Base-by-base conservation (phyloP, 2,113 vertebrate genomes). In the Lasiurus borealis region DNA sequence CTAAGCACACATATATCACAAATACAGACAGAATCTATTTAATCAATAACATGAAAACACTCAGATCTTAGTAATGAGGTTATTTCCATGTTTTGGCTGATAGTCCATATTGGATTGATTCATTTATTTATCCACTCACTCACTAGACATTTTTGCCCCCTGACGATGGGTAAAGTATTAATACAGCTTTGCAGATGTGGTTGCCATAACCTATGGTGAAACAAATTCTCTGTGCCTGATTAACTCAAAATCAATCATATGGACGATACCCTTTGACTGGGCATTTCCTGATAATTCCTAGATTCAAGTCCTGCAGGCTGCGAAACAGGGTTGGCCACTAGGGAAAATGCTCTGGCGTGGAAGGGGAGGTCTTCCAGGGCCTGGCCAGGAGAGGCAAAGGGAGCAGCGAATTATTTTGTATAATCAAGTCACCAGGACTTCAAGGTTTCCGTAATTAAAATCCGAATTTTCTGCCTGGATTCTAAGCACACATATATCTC, bases 1-100 rank as follows among this genome's bases (percentile, higher is more conserved):
- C 94, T 94, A 95, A 97, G 93, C 29, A 57, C 62, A 94, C 93
- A 90, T 97, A 85, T 62, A 95, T 97, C 95, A 97, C 90, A 85
- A 92, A 96, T 86, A 93, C 77, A 97, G 95, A 96, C 91, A 95
- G 93, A 85, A 93, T 94, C 94, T 96, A 91, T 95, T 94, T 96
- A 97, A 93, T 96, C 96, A 95, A 92, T 95, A 91, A 71, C 92
- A 95, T 97, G 95, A 95, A 95, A 92, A 94, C 54, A 91, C 77
- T 95, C 73, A 71, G 25, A 92, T 95, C 73, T 86, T 86, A 86
- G 78, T 92, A 96, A 97, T 95, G 92, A 96, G 85, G 73, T 91
- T 92, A 94, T 95, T 95, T 97, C 93, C 93, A 69, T 25, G 50
- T 95, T 88, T 85, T 75, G n/a, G 78, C 90, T 92, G 94, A 83